Evolutionary conservation across 1,140 invertebrate genomes (phyloP).

Genomic region (Sesamia nonagrioides): DNA sequence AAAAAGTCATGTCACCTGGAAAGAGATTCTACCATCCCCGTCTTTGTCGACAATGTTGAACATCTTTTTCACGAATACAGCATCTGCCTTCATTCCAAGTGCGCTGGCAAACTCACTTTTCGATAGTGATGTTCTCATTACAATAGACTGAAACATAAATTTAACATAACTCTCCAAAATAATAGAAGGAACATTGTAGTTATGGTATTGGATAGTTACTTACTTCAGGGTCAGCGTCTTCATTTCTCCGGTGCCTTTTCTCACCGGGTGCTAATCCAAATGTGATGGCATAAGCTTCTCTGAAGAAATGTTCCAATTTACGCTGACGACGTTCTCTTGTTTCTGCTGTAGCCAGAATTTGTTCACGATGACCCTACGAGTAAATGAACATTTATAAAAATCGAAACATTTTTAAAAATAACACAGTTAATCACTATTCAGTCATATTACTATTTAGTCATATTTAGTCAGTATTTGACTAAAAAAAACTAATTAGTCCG

Average conservation of each 20-base stretch:
- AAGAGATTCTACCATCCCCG: constrained; percentile 97
- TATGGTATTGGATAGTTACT: constrained; percentile 11
- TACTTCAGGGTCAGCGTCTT: constrained; percentile 94
- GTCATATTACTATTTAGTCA: too few species aligned
- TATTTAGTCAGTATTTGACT: too few species aligned
- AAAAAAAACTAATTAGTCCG: too few species aligned
- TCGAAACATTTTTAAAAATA: too few species aligned
- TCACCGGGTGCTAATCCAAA: constrained; percentile 95
- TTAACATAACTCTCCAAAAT: too few species aligned
- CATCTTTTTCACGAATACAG: constrained; percentile 99
- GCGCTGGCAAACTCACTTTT: constrained; percentile 99
- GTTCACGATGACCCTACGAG: constrained; percentile 90
- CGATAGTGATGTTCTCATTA: constrained; percentile 97
- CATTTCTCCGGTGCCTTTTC: constrained; percentile 89
- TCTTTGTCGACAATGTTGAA: constrained; percentile 99
- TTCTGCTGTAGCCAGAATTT: constrained; percentile 97
- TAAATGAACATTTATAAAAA: background rate
- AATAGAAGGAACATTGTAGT: background rate
- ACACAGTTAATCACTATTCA: too few species aligned
- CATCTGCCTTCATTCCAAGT: constrained; percentile 98
- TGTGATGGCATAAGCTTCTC: constrained; percentile 98
- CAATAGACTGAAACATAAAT: constrained; percentile 88
- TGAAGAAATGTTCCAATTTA: constrained; percentile 98
- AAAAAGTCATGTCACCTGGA: constrained; percentile 89
- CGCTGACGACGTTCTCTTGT: constrained; percentile 98